Evolutionary conservation across 2,888 invertebrate species (phyloP), one percentile per base, ranked within the genome.

Genomic region (Listrodromus nycthemerus): DNA sequence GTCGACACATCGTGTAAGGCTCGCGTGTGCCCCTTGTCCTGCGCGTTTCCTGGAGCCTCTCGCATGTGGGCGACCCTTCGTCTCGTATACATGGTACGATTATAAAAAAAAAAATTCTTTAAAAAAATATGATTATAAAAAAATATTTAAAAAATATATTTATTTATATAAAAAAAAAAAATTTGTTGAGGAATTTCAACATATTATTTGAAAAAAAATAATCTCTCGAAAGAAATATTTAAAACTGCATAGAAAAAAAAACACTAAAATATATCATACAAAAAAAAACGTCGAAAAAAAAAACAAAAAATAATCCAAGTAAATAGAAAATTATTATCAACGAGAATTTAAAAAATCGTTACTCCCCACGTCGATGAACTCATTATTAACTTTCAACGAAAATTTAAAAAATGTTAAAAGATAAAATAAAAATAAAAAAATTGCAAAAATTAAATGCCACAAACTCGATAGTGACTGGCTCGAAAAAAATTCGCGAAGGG

Each of bases 11-110:
- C 58, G 66, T 66, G 65, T 55, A 67, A 55, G 58, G 41, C 73
- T 77, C 82, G 71, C 71, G 77, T 67, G 66, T 66, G 66, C 61
- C 71, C 33, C 50, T 71, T 73, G 67, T 67, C 77, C 63, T 37
- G 69, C 41, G 61, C 37, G 67, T 75, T 75, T 75, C 69, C 75
- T 63, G 37, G 63, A 80, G 75, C 58, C 50, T 69, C 69, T 61
- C 63, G 65, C 75, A 75, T 76, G 70, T 81, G 82, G 77, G 77
- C 77, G 77, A 71, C 76, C 71, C 66, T 61, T 73, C 37, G 27
- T 45, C 41, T 66, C 27, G 41, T 75, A 50, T 66, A 65, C 50
- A 66, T 52, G 6, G 1, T 50, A 19, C 6, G n/a, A n/a, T 50
- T 50, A n/a, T 19, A 50, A 50, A 50, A 19, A 48, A 19, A 48